Conservation (phyloP, 2,888 invertebrate genomes). For the Spisula subtruncata region DNA sequence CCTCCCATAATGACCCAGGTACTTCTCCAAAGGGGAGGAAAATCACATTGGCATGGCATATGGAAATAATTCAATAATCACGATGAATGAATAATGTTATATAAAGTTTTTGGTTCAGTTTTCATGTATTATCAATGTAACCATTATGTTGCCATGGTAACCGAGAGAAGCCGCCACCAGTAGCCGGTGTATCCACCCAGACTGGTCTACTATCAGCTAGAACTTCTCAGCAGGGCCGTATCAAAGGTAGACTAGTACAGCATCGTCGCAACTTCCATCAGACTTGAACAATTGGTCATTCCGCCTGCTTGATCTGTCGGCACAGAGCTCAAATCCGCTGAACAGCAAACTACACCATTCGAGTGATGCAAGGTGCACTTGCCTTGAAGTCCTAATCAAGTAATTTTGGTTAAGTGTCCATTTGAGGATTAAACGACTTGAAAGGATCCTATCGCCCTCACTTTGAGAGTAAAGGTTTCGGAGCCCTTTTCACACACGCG, state of each 20-base stretch:
- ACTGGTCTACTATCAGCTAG: conserved; percentile 11
- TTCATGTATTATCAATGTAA: conserved; percentile 14
- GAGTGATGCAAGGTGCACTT: background rate
- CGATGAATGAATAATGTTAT: background rate
- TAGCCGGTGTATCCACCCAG: conserved; percentile 15
- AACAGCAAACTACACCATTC: background rate
- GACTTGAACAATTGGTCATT: background rate
- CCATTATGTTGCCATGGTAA: background rate
- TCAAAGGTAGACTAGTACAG: background rate
- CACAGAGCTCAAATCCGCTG: background rate
- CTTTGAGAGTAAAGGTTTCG: background rate
- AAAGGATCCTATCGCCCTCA: background rate
- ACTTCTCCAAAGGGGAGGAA: too few species aligned
- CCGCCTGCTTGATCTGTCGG: background rate
- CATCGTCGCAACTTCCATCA: background rate
- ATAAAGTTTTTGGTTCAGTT: conserved; percentile 11
- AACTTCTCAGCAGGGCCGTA: background rate
- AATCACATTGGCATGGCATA: too few species aligned
- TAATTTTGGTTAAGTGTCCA: background rate
- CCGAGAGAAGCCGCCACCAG: conserved; percentile 19
- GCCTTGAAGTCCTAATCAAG: background rate
- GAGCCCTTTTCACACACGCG: background rate
- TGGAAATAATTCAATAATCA: background rate
- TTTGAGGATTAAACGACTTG: background rate
- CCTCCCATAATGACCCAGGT: too few species aligned